These are phyloP conservation scores for Rhorus exstirpatorius DNA, from an alignment of 2,888 invertebrate species.

Conservation along the genomic window DNA sequence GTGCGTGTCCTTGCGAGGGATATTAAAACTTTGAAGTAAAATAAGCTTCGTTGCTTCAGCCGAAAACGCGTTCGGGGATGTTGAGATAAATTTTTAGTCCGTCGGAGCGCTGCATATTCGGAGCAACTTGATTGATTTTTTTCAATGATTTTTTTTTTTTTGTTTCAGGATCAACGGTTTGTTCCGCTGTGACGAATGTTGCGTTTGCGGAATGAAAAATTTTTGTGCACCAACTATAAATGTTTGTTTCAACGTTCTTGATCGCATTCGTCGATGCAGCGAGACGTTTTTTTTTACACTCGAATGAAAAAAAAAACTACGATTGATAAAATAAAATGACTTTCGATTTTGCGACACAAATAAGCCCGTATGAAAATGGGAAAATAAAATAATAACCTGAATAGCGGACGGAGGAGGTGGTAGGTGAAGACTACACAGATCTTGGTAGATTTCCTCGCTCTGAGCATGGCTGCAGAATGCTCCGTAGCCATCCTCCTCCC, in stretches of 20 bases:
- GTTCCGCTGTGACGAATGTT: no score
- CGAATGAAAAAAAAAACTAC: no score
- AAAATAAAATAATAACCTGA: constrained; percentile 82
- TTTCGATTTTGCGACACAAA: constrained; percentile 12
- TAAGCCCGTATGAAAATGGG: constrained; percentile 58
- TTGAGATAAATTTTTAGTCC: not conserved
- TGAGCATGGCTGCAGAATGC: constrained; percentile 91
- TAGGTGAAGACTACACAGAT: constrained; percentile 92
- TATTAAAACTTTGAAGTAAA: not conserved
- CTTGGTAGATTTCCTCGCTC: constrained; percentile 98
- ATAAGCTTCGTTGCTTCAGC: constrained; percentile 11
- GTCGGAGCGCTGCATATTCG: no score
- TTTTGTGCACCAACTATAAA: not conserved
- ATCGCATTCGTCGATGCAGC: not conserved
- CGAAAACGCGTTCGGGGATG: no score
- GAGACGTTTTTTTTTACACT: constrained; percentile 8
- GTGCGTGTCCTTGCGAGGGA: not conserved
- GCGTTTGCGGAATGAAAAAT: no score
- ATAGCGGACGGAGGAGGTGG: constrained; percentile 86
- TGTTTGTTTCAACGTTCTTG: not conserved
- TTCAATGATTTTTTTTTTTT: no score
- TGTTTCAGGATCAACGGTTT: no score
- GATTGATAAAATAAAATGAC: constrained; percentile 30
- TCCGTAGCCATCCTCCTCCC: constrained; percentile 89
- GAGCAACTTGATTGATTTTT: no score